A percentile compares a stretch with the other conserved stretches of the same genome.
Conservation (phyloP, 2,113 vertebrate genomes). For the Boulengeromyrus knoepffleri region DNA sequence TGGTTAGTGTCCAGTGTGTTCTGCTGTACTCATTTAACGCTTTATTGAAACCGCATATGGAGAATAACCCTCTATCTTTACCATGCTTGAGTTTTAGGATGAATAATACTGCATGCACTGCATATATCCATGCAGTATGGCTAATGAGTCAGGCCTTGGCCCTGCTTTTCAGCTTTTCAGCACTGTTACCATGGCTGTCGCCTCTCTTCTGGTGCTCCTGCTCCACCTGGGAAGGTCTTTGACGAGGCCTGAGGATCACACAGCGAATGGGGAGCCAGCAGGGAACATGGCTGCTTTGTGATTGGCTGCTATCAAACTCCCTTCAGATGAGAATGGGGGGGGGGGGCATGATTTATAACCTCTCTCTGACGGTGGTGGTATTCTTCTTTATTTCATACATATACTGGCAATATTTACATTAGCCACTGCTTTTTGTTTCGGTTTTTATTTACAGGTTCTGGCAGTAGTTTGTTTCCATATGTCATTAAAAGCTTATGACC, state of each 20-base stretch:
- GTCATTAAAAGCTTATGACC: neutral
- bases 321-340: neutral
- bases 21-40: neutral
- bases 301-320: neutral
- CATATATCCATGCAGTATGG: neutral
- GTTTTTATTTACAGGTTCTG: neutral
- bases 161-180: conserved; percentile 43
- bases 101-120: neutral
- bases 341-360: neutral
- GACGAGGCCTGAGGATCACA: neutral
- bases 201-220: conserved; percentile 39
- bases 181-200: conserved; percentile 40
- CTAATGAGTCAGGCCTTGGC: neutral
- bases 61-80: neutral
- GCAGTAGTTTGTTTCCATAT: neutral
- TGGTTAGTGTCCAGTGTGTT: conserved; percentile 41
- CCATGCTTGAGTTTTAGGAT: neutral
- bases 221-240: conserved; percentile 1
- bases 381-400: neutral
- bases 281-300: neutral
- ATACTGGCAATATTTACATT: neutral
- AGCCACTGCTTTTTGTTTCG: neutral
- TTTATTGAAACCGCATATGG: neutral
- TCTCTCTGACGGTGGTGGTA: neutral
- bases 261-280: neutral